Conservation (phyloP, 2,797 vertebrate genomes). For the Phalanger gymnotis region DNA sequence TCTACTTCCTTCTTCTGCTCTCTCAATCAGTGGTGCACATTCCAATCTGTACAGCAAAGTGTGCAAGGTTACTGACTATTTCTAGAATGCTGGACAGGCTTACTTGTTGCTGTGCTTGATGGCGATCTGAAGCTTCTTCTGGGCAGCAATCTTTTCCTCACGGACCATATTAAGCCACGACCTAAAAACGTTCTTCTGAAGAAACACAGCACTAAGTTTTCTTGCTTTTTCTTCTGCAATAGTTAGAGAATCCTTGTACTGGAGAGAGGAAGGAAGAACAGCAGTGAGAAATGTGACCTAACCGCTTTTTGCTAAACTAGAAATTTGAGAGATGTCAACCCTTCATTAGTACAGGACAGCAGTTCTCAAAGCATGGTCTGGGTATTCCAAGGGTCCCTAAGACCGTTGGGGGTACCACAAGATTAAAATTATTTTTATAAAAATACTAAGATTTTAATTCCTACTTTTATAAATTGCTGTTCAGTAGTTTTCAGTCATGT, state of each 20-base stretch:
- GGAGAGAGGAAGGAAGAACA: constrained; percentile 22
- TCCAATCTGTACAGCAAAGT: background rate
- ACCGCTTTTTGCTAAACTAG: background rate
- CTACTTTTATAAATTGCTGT: background rate
- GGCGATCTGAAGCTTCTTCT: constrained; percentile 85
- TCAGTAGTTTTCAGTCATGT: background rate
- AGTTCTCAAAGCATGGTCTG: background rate
- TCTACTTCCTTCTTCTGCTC: background rate
- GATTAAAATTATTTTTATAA: background rate
- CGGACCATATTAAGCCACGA: constrained; percentile 85
- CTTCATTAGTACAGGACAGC: background rate
- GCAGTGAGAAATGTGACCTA: constrained; percentile 1
- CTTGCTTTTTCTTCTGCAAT: constrained; percentile 83
- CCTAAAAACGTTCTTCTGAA: constrained; percentile 86
- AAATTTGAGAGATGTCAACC: background rate
- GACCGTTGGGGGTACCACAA: background rate
- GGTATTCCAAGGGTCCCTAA: background rate
- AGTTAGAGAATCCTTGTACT: constrained; percentile 85
- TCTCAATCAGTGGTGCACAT: background rate
- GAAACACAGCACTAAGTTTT: constrained; percentile 79
- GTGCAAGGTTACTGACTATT: background rate
- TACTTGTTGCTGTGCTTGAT: constrained; percentile 89
- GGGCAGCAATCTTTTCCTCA: constrained; percentile 83
- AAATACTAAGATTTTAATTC: background rate
- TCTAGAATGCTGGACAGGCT: constrained; percentile 2